Evolutionary conservation across 2,888 invertebrate species (phyloP).

Genomic region (Bellardia pandia): DNA sequence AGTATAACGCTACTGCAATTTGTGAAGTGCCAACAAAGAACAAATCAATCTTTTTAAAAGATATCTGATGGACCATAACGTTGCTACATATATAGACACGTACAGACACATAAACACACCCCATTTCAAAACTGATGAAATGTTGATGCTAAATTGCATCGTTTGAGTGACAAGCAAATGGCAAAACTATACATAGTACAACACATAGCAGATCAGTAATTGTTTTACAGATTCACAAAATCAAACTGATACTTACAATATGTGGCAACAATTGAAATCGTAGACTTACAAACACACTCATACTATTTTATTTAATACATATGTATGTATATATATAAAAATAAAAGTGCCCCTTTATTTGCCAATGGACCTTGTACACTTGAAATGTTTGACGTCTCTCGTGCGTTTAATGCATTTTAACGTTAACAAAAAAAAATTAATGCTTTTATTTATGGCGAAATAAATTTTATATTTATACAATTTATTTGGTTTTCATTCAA

Average conservation of each 20-base stretch:
- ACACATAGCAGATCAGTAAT: conserved; percentile 50
- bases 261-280: conserved; percentile 68
- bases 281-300: neutral
- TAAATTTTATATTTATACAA: conserved; percentile 1
- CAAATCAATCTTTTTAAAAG: conserved; percentile 60
- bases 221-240: conserved; percentile 23
- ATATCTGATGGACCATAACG: conserved; percentile 36
- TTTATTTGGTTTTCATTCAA: neutral
- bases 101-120: conserved; percentile 22
- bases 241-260: conserved; percentile 58
- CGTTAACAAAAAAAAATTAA: conserved; percentile 38
- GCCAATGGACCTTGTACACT: conserved; percentile 62
- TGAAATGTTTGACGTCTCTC: conserved; percentile 54
- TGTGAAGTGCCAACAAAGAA: conserved; percentile 36
- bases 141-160: conserved; percentile 54
- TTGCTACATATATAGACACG: conserved; percentile 19
- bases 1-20: neutral
- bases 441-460: conserved; percentile 33
- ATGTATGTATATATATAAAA: too few species aligned
- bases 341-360: conserved; percentile 27
- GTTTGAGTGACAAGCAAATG: conserved; percentile 43
- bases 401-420: conserved; percentile 45
- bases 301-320: neutral
- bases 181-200: neutral
- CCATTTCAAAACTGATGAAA: conserved; percentile 60